Evolutionary conservation across 2,797 vertebrate species (phyloP).

Genomic region (Carcharodon carcharias): DNA sequence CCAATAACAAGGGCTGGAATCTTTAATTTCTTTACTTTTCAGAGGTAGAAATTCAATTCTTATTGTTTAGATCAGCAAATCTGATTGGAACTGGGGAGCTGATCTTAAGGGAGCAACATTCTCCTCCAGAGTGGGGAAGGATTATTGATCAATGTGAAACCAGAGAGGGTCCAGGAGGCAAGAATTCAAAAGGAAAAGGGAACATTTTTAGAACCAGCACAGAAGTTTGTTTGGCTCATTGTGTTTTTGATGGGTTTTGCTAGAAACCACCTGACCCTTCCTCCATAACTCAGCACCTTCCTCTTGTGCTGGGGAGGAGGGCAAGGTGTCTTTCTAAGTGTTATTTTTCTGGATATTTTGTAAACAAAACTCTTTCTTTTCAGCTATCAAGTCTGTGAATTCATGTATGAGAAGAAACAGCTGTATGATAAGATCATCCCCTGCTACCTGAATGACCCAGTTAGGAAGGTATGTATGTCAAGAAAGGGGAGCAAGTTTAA

Average conservation of each 20-base stretch:
- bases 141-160: not conserved
- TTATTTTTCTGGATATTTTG: not conserved
- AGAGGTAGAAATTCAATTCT: not conserved
- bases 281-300: not conserved
- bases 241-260: not conserved
- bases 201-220: not conserved
- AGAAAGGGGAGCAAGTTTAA: not conserved
- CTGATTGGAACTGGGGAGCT: not conserved
- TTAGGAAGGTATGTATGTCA: conserved; percentile 71
- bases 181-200: not conserved
- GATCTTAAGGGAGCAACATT: too few relatives aligned
- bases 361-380: conserved; percentile 37
- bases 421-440: conserved; percentile 79
- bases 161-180: not conserved
- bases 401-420: conserved; percentile 86
- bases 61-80: not conserved
- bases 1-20: not conserved
- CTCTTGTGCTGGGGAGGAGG: not conserved
- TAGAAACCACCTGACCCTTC: not conserved
- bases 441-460: conserved; percentile 83
- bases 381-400: conserved; percentile 94
- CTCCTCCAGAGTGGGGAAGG: too few relatives aligned
- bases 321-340: not conserved
- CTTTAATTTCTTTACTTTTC: too few relatives aligned
- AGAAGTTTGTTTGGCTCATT: not conserved